Evolutionary conservation across 1,140 invertebrate species (phyloP).

Genomic region (Heterodera carotae): DNA sequence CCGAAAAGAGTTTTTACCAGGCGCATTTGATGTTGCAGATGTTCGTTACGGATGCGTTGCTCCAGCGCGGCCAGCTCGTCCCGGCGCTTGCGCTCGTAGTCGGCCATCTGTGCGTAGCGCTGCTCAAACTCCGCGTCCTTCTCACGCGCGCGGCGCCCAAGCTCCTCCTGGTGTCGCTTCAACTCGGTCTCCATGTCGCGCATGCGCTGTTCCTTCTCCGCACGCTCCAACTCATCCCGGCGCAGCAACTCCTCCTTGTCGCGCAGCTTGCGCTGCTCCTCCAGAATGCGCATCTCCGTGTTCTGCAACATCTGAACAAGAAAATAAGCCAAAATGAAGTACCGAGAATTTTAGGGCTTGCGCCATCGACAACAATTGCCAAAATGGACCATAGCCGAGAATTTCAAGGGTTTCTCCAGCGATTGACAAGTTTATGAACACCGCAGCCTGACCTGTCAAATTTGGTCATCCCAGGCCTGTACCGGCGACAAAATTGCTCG

Average conservation of each 20-base stretch:
- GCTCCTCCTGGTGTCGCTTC: conserved; percentile 41
- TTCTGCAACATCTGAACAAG: conserved; percentile 26
- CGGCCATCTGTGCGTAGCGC: conserved; percentile 36
- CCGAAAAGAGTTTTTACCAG: conserved; percentile 10
- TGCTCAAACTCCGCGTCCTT: conserved; percentile 49
- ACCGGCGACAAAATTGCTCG: no score
- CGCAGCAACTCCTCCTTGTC: conserved; percentile 46
- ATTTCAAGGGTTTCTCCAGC: no score
- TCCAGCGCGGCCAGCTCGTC: conserved; percentile 43
- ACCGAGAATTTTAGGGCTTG: no score
- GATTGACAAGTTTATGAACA: no score
- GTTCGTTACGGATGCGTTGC: conserved; percentile 33
- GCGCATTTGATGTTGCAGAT: conserved; percentile 22
- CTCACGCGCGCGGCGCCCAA: conserved; percentile 32
- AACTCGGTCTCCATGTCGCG: conserved; percentile 49
- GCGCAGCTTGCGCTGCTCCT: conserved; percentile 45
- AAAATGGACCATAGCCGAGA: no score
- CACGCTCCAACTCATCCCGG: conserved; percentile 43
- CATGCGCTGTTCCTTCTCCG: conserved; percentile 40
- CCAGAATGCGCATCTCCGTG: conserved; percentile 38
- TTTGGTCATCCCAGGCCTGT: no score
- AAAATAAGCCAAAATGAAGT: no score
- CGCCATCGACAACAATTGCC: no score
- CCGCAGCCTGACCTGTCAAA: no score
- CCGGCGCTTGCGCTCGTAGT: conserved; percentile 42